Evolutionary conservation across 2,113 vertebrate species (phyloP).

Genomic region (Mastomys natalensis): DNA sequence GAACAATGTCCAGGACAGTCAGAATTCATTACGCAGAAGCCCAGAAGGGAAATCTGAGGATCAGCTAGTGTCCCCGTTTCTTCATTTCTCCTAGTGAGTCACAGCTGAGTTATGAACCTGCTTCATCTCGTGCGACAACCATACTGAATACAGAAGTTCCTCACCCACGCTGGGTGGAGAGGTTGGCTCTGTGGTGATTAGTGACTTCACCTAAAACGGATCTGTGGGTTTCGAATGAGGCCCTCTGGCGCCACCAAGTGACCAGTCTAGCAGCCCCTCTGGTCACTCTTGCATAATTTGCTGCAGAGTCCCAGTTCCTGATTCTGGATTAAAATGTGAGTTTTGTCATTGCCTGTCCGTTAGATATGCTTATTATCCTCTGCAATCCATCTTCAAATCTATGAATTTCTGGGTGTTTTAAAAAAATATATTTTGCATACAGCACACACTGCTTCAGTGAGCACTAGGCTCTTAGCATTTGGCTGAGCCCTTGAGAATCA

Average conservation of each 20-base stretch:
- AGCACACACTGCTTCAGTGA: background rate
- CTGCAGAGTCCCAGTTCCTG: accelerated
- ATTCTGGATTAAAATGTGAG: background rate
- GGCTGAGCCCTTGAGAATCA: background rate
- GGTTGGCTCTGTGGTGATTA: accelerated
- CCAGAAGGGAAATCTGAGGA: background rate
- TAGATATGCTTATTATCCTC: accelerated
- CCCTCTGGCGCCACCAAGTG: conserved; percentile 63
- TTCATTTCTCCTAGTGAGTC: accelerated
- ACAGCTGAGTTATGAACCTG: accelerated
- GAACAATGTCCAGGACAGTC: background rate
- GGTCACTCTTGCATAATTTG: accelerated
- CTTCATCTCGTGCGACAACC: accelerated
- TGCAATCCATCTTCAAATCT: background rate
- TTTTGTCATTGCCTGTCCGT: background rate
- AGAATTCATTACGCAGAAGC: background rate
- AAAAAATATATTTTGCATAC: background rate
- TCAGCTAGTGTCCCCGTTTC: background rate
- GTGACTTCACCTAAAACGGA: accelerated
- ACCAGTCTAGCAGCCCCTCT: background rate
- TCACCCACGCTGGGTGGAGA: accelerated
- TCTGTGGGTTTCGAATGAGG: background rate
- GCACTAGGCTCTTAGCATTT: background rate
- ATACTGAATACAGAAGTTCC: background rate
- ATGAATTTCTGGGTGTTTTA: background rate